Conservation (phyloP, 2,888 invertebrate genomes). For the Caenorhabditis sulstoni region DNA sequence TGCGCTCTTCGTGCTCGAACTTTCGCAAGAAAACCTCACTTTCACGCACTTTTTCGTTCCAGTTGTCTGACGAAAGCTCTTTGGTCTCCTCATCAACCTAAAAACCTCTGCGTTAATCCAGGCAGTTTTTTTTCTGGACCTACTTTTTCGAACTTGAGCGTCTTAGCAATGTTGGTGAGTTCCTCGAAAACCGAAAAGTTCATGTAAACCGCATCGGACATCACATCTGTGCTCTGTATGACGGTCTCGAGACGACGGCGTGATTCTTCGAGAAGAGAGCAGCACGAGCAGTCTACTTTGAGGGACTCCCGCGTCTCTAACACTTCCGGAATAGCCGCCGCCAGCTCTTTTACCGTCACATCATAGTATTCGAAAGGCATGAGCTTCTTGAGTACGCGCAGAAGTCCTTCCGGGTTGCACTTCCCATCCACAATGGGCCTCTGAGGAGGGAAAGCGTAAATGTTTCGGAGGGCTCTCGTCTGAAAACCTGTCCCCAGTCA, state of each 20-base stretch:
- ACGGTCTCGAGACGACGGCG: slow-evolving; percentile 7
- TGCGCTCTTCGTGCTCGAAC: too few relatives aligned
- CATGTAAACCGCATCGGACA: not conserved
- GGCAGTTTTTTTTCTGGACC: too few relatives aligned
- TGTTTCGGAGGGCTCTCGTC: slow-evolving; percentile 13
- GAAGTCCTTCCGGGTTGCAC: not conserved
- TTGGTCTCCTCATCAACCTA: too few relatives aligned
- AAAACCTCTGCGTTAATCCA: too few relatives aligned
- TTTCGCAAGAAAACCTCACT: too few relatives aligned
- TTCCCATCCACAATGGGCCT: not conserved
- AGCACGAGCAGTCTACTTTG: slow-evolving; percentile 8
- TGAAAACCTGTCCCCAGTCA: too few relatives aligned
- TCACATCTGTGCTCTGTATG: not conserved
- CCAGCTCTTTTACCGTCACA: not conserved
- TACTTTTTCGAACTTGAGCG: not conserved
- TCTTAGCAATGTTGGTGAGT: not conserved
- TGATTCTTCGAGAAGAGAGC: not conserved
- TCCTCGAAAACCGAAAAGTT: slow-evolving; percentile 11
- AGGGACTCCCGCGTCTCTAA: not conserved
- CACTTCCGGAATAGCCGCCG: too few relatives aligned
- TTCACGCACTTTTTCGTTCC: too few relatives aligned
- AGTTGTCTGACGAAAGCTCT: too few relatives aligned
- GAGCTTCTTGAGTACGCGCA: slow-evolving; percentile 13
- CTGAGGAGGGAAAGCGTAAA: slow-evolving; percentile 16
- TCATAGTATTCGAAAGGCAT: not conserved